A percentile compares a stretch with the other conserved stretches of the same genome.
phyloP scores from a whole-genome alignment of 2,113 vertebrate species.

The Phalacrocorax aristotelis region DNA sequence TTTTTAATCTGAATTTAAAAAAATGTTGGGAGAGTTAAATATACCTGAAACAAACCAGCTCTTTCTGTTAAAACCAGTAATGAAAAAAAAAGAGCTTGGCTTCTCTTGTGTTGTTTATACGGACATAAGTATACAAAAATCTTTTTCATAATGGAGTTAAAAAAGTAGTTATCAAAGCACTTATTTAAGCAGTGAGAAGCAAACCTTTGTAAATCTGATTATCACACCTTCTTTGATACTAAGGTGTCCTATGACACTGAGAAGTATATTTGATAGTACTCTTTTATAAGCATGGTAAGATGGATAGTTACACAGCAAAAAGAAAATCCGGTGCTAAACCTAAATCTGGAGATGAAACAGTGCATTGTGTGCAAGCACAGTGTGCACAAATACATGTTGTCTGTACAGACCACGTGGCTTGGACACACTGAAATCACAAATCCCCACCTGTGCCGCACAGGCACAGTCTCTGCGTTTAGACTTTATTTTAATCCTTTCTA shows the following conservation, averaged over 20 bases:
- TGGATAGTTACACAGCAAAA: background rate
- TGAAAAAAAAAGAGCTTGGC: background rate
- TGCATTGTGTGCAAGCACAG: background rate
- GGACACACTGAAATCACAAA: background rate
- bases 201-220: conserved; percentile 23
- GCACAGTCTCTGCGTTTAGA: background rate
- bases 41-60: background rate
- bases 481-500: background rate
- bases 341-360: background rate
- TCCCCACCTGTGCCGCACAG: background rate
- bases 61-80: background rate
- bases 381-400: background rate
- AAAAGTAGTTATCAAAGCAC: background rate
- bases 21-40: background rate
- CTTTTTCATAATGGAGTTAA: background rate
- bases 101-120: background rate
- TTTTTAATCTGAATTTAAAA: conserved; percentile 15
- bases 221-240: background rate
- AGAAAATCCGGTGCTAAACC: background rate
- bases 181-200: conserved; percentile 21
- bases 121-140: background rate
- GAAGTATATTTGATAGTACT: background rate
- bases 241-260: background rate
- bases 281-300: background rate
- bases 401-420: background rate